A percentile compares a stretch with the other conserved stretches of the same genome.
These are phyloP conservation scores for Brienomyrus brachyistius DNA, from an alignment of 2,113 vertebrate genomes.

Conservation along the genomic window DNA sequence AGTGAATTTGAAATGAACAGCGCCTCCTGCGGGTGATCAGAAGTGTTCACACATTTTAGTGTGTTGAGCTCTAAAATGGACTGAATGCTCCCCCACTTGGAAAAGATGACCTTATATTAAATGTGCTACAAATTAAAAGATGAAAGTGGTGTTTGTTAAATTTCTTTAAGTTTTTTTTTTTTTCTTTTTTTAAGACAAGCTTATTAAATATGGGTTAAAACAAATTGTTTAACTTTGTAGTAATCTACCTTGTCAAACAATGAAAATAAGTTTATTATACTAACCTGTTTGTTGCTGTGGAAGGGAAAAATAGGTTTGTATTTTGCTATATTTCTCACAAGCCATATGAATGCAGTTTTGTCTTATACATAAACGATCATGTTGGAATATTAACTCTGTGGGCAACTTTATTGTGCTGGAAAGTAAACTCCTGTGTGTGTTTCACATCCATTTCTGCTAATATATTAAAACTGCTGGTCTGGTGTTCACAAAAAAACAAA, in stretches of 20 bases:
- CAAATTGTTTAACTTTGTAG: neutral
- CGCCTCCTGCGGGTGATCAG: conserved; percentile 41
- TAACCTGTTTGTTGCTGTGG: neutral
- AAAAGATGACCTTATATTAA: conserved; percentile 55
- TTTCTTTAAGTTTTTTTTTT: neutral
- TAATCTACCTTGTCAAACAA: neutral
- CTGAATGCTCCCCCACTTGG: conserved; percentile 79
- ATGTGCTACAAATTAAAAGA: conserved; percentile 18
- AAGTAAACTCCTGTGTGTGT: neutral
- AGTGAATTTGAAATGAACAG: conserved; percentile 36
- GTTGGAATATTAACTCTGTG: neutral
- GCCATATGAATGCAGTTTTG: neutral
- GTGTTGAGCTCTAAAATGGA: conserved; percentile 74
- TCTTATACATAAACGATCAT: neutral
- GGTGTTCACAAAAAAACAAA: neutral
- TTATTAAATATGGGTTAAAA: neutral
- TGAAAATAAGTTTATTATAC: neutral
- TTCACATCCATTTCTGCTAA: neutral
- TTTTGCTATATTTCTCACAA: neutral
- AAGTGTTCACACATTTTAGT: conserved; percentile 44
- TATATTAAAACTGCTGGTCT: neutral
- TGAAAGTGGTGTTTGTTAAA: conserved; percentile 1
- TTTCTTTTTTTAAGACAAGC: neutral
- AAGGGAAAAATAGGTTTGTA: neutral
- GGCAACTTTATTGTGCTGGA: neutral